Percentiles rank a stretch among this genome's conserved stretches.
Conservation (phyloP, 2,888 invertebrate genomes). For the Gortyna flavago region DNA sequence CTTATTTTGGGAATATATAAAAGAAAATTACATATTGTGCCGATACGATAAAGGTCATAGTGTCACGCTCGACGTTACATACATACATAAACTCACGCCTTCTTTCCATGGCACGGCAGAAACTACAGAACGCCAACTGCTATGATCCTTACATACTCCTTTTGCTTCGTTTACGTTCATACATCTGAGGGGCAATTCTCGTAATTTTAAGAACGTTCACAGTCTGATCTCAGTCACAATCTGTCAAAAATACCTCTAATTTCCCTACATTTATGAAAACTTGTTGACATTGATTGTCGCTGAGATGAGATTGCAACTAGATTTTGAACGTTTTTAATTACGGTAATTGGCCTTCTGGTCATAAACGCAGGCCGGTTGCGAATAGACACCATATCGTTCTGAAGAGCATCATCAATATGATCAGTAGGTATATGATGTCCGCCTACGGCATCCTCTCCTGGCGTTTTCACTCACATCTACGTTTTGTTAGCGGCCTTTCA, state of each 20-base stretch:
- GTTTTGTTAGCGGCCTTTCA: background rate
- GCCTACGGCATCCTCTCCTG: too few relatives aligned
- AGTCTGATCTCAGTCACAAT: too few relatives aligned
- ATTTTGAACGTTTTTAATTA: too few relatives aligned
- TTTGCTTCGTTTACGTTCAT: too few relatives aligned
- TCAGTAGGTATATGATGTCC: background rate
- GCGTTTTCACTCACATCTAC: background rate
- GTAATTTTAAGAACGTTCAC: too few relatives aligned
- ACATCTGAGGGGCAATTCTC: too few relatives aligned
- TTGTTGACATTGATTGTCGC: background rate
- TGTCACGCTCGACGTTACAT: background rate
- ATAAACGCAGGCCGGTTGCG: background rate
- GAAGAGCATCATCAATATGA: background rate
- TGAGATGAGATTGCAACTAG: background rate
- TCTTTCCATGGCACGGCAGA: too few relatives aligned
- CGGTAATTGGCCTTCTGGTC: background rate
- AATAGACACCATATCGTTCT: background rate
- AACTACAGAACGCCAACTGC: too few relatives aligned
- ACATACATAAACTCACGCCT: too few relatives aligned
- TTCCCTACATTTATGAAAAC: too few relatives aligned
- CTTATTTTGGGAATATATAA: background rate
- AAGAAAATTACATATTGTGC: background rate
- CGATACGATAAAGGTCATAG: background rate
- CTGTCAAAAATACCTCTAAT: too few relatives aligned
- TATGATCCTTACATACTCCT: too few relatives aligned